Evolutionary conservation across 2,113 vertebrate genomes (phyloP), one percentile per base, ranked within the genome.

Genomic region (Oryzias woworae): DNA sequence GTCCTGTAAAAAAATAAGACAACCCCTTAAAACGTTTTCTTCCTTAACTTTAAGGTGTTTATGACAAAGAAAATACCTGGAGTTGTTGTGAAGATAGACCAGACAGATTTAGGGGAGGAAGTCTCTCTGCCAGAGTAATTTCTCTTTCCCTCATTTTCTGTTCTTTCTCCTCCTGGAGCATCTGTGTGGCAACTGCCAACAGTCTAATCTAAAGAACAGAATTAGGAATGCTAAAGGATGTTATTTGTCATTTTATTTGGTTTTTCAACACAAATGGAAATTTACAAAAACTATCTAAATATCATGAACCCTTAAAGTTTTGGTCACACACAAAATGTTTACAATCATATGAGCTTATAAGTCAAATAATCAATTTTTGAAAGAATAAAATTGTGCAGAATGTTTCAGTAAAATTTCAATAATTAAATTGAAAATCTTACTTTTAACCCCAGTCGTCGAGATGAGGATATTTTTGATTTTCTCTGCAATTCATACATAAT

Each of bases 381-480:
- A 23, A 4, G 20, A 50, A 0, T 52, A 7, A 58, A 15, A 47
- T 43, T 23, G 7, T 14, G 5, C 4, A 31, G 8, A 18, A 26
- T n/a, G n/a, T n/a, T n/a, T n/a, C n/a, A n/a, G n/a, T n/a, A n/a
- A 6, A 15, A 26, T 42, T 20, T 3, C 1, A 14, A 14, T 3
- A 62, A 14, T 14, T 45, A 4, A 26, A 10, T 17, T 20, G 2
- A 53, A 46, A 49, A 5, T 41, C 36, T 4, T 66, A 81, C 85
- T 73, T 88, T 89, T 43, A 89, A 55, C 44, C 86, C 85, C 66
- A 89, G 74, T 44, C 47, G 71, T 44, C 80, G 68, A 12, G 73
- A 78, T 22, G 86, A 88, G 7, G 69, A 83, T 44, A 87, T 87
- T 81, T 83, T 89, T 10, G 64, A 72, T 56, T 81, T 87, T 71